These are phyloP conservation scores for Gadopsis marmoratus DNA, from an alignment of 2,797 vertebrate species.

Conservation along the genomic window DNA sequence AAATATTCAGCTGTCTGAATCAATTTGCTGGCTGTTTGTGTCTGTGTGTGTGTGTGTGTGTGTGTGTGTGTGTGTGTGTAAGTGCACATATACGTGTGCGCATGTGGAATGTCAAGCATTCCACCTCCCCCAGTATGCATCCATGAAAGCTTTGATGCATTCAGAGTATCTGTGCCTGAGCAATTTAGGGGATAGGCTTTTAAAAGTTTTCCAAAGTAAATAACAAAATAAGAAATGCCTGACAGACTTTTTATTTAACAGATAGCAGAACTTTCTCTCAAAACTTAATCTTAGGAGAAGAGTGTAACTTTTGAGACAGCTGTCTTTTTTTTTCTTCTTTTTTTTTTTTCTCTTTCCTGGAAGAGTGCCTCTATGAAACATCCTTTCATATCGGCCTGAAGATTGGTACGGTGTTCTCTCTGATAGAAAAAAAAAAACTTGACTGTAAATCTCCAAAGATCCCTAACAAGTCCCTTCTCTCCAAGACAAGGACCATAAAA, in stretches of 20 bases:
- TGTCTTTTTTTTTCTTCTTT: constrained; percentile 55
- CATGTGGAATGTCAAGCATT: constrained; percentile 63
- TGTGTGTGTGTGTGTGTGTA: constrained; percentile 34
- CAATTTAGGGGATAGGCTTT: constrained; percentile 80
- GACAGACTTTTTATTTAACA: constrained; percentile 75
- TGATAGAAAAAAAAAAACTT: constrained; percentile 72
- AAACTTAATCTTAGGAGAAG: constrained; percentile 68
- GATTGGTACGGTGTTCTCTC: constrained; percentile 75
- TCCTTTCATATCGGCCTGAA: constrained; percentile 75
- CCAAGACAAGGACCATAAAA: constrained; percentile 83
- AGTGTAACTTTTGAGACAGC: constrained; percentile 73
- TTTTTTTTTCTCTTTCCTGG: constrained; percentile 51
- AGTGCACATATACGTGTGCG: constrained; percentile 52
- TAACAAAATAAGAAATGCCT: constrained; percentile 76
- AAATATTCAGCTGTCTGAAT: constrained; percentile 79
- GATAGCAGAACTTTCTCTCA: constrained; percentile 68
- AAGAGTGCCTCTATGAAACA: constrained; percentile 74
- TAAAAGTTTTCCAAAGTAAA: constrained; percentile 81
- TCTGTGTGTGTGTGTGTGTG: constrained; percentile 41
- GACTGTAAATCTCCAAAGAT: constrained; percentile 84
- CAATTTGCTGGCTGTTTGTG: constrained; percentile 74
- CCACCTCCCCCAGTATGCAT: constrained; percentile 57
- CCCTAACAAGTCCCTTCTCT: constrained; percentile 79
- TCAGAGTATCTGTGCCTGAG: constrained; percentile 79
- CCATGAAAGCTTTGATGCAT: constrained; percentile 83